Evolutionary conservation across 1,140 invertebrate species (phyloP).

Genomic region (Zaprionus nigranus): DNA sequence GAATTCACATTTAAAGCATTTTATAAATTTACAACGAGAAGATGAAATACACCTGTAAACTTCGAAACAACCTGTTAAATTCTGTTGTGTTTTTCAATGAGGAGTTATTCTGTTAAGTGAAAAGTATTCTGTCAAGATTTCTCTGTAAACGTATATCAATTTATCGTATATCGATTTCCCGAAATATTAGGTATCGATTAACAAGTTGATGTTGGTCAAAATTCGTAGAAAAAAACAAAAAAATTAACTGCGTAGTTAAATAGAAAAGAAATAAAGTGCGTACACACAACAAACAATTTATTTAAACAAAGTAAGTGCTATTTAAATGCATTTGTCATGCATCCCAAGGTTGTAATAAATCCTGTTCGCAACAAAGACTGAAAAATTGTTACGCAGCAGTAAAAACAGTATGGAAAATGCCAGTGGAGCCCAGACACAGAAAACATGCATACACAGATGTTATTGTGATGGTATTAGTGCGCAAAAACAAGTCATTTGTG

Average conservation of each 20-base stretch:
- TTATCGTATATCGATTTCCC: constrained; percentile 31
- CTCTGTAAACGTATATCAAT: not conserved
- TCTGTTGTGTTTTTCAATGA: not conserved
- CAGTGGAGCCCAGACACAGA: constrained; percentile 58
- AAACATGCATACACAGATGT: constrained; percentile 38
- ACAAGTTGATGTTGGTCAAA: constrained; percentile 46
- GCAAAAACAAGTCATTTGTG: constrained; percentile 76
- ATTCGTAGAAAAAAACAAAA: constrained; percentile 61
- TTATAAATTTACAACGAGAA: too few relatives aligned
- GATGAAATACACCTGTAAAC: not conserved
- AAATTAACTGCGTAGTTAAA: constrained; percentile 77
- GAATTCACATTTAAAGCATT: too few relatives aligned
- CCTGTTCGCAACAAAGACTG: constrained; percentile 6
- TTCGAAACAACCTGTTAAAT: not conserved
- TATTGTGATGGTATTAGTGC: constrained; percentile 46
- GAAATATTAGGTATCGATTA: constrained; percentile 27
- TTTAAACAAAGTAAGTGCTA: constrained; percentile 59
- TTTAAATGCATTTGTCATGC: not conserved
- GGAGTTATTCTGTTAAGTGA: not conserved
- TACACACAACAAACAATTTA: constrained; percentile 35
- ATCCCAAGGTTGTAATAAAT: not conserved
- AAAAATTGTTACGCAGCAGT: constrained; percentile 64
- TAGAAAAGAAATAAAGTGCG: constrained; percentile 49
- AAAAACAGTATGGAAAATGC: constrained; percentile 66
- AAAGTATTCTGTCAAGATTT: constrained; percentile 2